Percentiles rank a stretch among this genome's conserved stretches.
Evolutionary conservation across 2,888 invertebrate genomes (phyloP).

Genomic region (Acanthosepion pharaonis): DNA sequence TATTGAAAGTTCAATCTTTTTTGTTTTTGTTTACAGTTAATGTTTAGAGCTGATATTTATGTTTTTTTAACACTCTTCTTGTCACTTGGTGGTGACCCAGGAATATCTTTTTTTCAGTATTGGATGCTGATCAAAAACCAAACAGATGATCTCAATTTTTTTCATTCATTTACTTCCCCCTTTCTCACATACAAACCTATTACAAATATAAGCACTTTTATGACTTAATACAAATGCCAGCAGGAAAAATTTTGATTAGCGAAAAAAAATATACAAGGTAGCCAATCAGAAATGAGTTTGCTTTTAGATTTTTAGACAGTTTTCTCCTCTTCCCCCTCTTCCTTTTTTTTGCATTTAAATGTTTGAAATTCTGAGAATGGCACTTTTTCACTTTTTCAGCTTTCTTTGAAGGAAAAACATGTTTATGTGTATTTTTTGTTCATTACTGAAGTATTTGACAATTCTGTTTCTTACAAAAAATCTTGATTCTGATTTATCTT

Average conservation of each 20-base stretch:
- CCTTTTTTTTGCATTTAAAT: not conserved
- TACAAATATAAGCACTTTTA: not conserved
- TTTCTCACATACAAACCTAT: not conserved
- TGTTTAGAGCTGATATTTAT: not conserved
- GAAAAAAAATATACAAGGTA: not conserved
- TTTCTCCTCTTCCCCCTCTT: not conserved
- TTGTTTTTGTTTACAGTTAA: not conserved
- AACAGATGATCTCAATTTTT: not conserved
- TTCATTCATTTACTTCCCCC: not conserved
- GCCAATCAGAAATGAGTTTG: not conserved
- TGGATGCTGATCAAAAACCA: constrained; percentile 33
- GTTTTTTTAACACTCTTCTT: not conserved
- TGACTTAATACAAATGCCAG: not conserved
- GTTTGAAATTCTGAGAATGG: not conserved
- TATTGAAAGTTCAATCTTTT: not conserved
- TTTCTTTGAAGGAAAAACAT: not conserved
- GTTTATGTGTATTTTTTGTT: not conserved
- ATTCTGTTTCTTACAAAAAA: not conserved
- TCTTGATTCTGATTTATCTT: not conserved
- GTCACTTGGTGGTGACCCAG: not conserved
- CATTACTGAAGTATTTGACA: not conserved
- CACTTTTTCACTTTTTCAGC: not conserved
- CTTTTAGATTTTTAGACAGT: not conserved
- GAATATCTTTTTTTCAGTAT: not conserved
- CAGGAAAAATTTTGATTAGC: not conserved